Conservation (phyloP, 1,140 invertebrate genomes). For the Halotydeus destructor region DNA sequence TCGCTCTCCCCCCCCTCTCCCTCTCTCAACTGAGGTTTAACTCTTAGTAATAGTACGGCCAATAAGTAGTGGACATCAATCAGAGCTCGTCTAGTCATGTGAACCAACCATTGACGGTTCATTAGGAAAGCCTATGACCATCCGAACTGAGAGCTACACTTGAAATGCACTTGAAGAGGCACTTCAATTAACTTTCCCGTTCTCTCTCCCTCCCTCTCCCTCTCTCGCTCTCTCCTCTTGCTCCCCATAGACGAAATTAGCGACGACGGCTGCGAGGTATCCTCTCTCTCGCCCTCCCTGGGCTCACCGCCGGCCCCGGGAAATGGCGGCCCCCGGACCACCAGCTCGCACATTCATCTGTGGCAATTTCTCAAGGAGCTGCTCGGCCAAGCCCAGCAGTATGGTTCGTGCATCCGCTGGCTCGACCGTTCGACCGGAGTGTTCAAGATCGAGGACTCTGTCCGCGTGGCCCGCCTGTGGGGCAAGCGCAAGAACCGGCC, state of each 20-base stretch:
- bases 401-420: conserved; percentile 89
- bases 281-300: conserved; percentile 27
- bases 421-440: conserved; percentile 77
- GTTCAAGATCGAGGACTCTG: conserved; percentile 98
- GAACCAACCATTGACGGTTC: background rate
- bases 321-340: conserved; percentile 26
- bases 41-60: too few relatives aligned
- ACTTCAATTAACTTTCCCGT: background rate
- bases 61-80: too few relatives aligned
- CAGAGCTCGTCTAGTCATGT: too few relatives aligned
- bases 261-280: conserved; percentile 14
- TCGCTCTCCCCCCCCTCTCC: background rate
- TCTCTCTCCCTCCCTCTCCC: background rate
- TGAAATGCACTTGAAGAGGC: background rate
- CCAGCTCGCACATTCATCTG: conserved; percentile 79
- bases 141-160: background rate
- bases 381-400: conserved; percentile 54
- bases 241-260: conserved; percentile 28
- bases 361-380: conserved; percentile 98
- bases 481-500: conserved; percentile 90
- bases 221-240: conserved; percentile 4
- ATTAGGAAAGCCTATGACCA: background rate
- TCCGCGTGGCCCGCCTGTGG: conserved; percentile 83
- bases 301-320: conserved; percentile 18
- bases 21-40: too few relatives aligned